A percentile compares a stretch with the other conserved stretches of the same genome.
These are phyloP conservation scores for Tenthredo notha DNA, from an alignment of 2,888 invertebrate species.

Conservation along the genomic window DNA sequence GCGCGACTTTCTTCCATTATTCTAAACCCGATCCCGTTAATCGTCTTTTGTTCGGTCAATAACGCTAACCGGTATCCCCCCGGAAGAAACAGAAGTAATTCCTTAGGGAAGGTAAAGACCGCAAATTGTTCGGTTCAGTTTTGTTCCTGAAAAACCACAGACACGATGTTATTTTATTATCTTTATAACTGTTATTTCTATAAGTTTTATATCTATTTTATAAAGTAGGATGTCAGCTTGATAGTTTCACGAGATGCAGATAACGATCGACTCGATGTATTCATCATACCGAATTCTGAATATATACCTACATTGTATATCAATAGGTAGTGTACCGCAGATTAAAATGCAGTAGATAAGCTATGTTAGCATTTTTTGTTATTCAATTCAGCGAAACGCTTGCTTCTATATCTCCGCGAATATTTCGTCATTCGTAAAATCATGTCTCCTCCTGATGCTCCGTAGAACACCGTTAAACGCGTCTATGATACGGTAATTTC, in stretches of 20 bases:
- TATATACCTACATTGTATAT: neutral
- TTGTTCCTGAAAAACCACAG: neutral
- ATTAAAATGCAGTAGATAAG: slow-evolving; percentile 35
- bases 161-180: neutral
- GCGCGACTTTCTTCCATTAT: neutral
- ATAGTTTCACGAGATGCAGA: slow-evolving; percentile 2
- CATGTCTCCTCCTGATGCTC: neutral
- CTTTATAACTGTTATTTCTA: neutral
- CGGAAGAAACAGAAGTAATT: neutral
- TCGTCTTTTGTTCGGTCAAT: slow-evolving; percentile 33
- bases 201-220: neutral
- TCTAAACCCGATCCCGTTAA: slow-evolving; percentile 26
- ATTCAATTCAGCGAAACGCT: neutral
- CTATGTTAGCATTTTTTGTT: neutral
- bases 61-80: neutral
- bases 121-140: neutral
- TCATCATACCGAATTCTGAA: neutral
- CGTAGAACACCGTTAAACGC: neutral
- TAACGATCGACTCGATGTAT: slow-evolving; percentile 6
- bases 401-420: neutral
- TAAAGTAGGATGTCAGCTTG: neutral
- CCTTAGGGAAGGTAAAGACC: neutral
- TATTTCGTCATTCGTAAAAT: neutral
- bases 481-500: neutral
- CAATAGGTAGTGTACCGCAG: neutral